phyloP scores from a whole-genome alignment of 1,140 invertebrate species.

The Nebria ingens region DNA sequence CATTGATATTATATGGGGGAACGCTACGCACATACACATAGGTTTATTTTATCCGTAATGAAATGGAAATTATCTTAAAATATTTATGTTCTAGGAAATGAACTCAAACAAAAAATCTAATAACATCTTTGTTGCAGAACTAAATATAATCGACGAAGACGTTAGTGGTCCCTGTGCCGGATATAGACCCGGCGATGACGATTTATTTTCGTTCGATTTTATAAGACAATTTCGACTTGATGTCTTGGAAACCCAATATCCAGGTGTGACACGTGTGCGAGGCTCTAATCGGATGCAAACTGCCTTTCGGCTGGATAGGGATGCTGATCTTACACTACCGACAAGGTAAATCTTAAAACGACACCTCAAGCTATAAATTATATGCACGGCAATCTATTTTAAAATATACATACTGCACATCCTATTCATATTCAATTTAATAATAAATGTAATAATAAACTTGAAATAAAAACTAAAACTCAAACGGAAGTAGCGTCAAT shows the following conservation, averaged over 20 bases:
- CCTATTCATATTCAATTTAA: too few species aligned
- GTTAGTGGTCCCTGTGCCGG: conserved; percentile 45
- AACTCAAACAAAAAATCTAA: too few species aligned
- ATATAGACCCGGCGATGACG: conserved; percentile 58
- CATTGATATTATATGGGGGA: too few species aligned
- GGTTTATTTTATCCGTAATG: too few species aligned
- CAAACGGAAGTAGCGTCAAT: too few species aligned
- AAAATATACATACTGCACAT: too few species aligned
- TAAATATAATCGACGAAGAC: conserved; percentile 23
- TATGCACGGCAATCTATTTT: too few species aligned
- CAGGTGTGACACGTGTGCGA: conserved; percentile 54
- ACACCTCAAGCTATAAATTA: neutral
- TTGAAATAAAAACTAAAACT: too few species aligned
- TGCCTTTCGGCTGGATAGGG: conserved; percentile 60
- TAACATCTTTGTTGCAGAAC: conserved; percentile 11
- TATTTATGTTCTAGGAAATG: too few species aligned
- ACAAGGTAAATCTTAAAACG: conserved; percentile 44
- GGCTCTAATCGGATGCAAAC: conserved; percentile 66
- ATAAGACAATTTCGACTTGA: conserved; percentile 66
- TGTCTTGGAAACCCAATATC: conserved; percentile 43
- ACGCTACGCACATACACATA: too few species aligned
- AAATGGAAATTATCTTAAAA: too few species aligned
- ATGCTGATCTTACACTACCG: conserved; percentile 56
- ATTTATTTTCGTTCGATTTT: conserved; percentile 67
- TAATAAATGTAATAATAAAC: too few species aligned